A percentile compares a stretch with the other conserved stretches of the same genome.
phyloP scores from a whole-genome alignment of 2,113 vertebrate genomes.

The Ictalurus punctatus region DNA sequence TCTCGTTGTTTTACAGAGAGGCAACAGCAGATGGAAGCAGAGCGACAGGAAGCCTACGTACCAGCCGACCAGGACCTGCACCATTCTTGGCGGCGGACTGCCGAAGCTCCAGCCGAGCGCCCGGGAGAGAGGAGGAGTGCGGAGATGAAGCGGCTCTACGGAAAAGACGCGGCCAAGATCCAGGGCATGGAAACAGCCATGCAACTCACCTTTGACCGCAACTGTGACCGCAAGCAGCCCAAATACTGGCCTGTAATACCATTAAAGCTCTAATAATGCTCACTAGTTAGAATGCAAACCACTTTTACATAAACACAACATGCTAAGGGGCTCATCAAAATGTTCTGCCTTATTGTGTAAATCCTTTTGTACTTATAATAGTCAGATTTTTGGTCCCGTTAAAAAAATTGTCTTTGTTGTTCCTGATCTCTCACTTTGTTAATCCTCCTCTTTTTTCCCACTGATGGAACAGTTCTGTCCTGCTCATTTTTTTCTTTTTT shows the following conservation, averaged over 20 bases:
- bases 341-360: neutral
- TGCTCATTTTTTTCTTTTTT: neutral
- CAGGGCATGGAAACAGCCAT: conserved; percentile 91
- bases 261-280: conserved; percentile 67
- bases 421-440: neutral
- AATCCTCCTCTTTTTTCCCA: neutral
- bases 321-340: neutral
- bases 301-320: neutral
- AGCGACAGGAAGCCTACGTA: conserved; percentile 77
- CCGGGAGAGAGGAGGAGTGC: conserved; percentile 81
- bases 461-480: neutral
- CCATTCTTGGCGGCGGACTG: conserved; percentile 60
- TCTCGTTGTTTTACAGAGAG: conserved; percentile 72
- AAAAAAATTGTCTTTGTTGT: neutral
- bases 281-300: neutral
- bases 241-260: conserved; percentile 97
- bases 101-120: conserved; percentile 77
- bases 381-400: neutral
- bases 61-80: conserved; percentile 85
- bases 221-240: conserved; percentile 88
- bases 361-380: neutral
- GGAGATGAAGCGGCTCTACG: conserved; percentile 89
- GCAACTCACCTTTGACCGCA: conserved; percentile 89
- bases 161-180: conserved; percentile 82
- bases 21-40: conserved; percentile 85